Percentiles rank a stretch among this genome's conserved stretches.
phyloP scores from a whole-genome alignment of 1,140 invertebrate species.

The Drosophila nebulosa region DNA sequence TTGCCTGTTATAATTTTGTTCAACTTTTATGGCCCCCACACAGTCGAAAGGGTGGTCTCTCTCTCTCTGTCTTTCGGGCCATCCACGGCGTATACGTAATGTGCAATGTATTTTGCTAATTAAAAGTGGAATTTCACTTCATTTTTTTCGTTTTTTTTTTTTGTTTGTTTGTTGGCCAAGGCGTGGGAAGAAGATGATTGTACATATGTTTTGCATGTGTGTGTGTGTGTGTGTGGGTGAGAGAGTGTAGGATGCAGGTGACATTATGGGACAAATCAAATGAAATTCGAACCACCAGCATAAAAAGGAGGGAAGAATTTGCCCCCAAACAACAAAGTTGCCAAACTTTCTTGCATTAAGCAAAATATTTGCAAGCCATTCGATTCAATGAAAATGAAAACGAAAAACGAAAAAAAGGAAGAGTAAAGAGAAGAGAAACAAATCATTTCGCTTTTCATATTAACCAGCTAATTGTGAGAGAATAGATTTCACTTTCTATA shows the following conservation, averaged over 20 bases:
- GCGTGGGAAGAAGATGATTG: constrained; percentile 32
- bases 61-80: constrained; percentile 3
- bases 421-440: not conserved
- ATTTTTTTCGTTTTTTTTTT: not conserved
- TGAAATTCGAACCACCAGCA: not conserved
- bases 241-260: not conserved
- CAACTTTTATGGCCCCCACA: constrained; percentile 48
- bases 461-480: constrained; percentile 19
- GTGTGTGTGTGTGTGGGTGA: too few relatives aligned
- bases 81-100: constrained; percentile 65
- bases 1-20: constrained; percentile 67
- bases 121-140: constrained; percentile 61
- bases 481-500: constrained; percentile 45
- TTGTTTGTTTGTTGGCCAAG: constrained; percentile 2
- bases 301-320: too few relatives aligned
- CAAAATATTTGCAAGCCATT: too few relatives aligned
- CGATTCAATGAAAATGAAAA: not conserved
- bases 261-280: not conserved
- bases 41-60: constrained; percentile 24
- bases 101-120: constrained; percentile 58
- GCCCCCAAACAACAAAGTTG: too few relatives aligned
- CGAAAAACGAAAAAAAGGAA: not conserved
- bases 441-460: constrained; percentile 34
- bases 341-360: too few relatives aligned
- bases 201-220: too few relatives aligned